These are phyloP conservation scores for Watsonalla cultraria DNA, from an alignment of 2,888 invertebrate species.

Conservation along the genomic window DNA sequence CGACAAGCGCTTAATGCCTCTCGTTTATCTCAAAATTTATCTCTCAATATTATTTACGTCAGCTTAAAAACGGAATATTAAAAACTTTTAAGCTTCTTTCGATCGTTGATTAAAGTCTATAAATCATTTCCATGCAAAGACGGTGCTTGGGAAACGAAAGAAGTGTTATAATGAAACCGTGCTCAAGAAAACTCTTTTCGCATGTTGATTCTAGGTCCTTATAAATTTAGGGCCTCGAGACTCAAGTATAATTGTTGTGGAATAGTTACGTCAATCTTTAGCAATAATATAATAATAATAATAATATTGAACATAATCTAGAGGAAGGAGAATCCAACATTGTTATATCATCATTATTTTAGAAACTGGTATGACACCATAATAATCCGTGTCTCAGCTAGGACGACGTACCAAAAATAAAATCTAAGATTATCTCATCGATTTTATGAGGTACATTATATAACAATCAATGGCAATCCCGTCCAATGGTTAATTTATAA, in stretches of 20 bases:
- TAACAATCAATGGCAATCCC: no score
- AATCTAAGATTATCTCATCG: slow-evolving; percentile 27
- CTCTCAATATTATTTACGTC: slow-evolving; percentile 50
- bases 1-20: slow-evolving; percentile 42
- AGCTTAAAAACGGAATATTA: slow-evolving; percentile 42
- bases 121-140: slow-evolving; percentile 1
- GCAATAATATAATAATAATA: no score
- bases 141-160: neutral
- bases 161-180: no score
- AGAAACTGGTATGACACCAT: neutral
- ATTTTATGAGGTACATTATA: no score
- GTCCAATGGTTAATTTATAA: no score
- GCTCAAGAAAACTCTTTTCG: no score
- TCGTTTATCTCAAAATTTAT: slow-evolving; percentile 53
- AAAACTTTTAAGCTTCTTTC: slow-evolving; percentile 28
- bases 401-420: slow-evolving; percentile 16
- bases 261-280: no score
- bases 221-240: no score
- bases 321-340: no score
- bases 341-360: neutral
- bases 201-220: no score
- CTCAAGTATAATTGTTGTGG: no score
- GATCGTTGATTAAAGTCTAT: slow-evolving; percentile 9
- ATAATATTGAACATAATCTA: neutral
- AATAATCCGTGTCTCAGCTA: neutral